A percentile compares a stretch with the other conserved stretches of the same genome.
These are phyloP conservation scores for Dynastes hyllus DNA, from an alignment of 2,888 invertebrate genomes.

Conservation along the genomic window DNA sequence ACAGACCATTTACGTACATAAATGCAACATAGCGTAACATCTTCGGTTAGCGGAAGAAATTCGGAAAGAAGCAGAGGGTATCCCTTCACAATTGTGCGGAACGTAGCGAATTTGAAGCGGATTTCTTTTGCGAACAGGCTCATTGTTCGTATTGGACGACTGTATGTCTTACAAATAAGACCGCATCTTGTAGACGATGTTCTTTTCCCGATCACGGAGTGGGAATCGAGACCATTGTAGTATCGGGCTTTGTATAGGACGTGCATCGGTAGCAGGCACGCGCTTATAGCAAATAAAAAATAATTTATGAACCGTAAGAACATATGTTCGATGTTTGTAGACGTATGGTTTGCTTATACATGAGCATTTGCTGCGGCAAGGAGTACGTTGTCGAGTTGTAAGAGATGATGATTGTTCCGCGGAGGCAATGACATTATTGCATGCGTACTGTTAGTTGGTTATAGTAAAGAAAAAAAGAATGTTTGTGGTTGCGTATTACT, in stretches of 20 bases:
- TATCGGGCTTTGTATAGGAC: constrained; percentile 62
- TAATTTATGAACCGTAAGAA: constrained; percentile 67
- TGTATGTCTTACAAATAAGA: constrained; percentile 59
- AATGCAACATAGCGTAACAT: neutral
- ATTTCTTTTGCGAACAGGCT: constrained; percentile 21
- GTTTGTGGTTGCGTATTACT: too few species aligned
- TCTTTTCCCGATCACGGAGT: constrained; percentile 2
- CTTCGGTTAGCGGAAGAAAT: neutral
- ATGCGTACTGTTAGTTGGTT: too few species aligned
- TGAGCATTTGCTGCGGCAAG: neutral
- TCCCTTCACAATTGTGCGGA: constrained; percentile 2
- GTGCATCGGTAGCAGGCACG: constrained; percentile 65
- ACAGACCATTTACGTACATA: neutral
- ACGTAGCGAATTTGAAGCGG: constrained; percentile 34
- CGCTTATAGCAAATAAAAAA: constrained; percentile 65
- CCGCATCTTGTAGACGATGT: constrained; percentile 59
- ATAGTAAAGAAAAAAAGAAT: too few species aligned
- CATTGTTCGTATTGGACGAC: constrained; percentile 56
- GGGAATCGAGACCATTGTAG: constrained; percentile 62
- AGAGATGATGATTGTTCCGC: too few species aligned
- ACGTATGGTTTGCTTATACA: constrained; percentile 36
- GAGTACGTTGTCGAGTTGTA: neutral
- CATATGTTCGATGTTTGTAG: constrained; percentile 65
- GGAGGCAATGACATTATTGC: too few species aligned
- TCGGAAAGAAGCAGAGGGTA: neutral